phyloP scores from a whole-genome alignment of 1,140 invertebrate species.

The Solenopsis fugax region DNA sequence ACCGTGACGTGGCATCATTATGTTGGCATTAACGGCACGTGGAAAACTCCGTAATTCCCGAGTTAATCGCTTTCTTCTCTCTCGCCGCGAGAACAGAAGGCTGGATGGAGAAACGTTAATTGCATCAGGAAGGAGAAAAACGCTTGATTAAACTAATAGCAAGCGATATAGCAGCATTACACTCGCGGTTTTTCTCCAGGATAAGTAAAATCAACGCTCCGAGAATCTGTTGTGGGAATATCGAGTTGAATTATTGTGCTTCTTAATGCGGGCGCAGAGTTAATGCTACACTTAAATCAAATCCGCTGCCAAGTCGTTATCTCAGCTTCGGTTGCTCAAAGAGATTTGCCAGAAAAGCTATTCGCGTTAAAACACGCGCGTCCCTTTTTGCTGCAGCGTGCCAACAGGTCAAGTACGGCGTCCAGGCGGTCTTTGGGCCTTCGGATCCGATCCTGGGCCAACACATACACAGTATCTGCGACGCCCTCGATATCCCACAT shows the following conservation, averaged over 20 bases:
- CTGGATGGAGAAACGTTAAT: constrained; percentile 34
- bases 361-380: background rate
- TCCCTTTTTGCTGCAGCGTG: constrained; percentile 87
- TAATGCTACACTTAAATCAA: background rate
- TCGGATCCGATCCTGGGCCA: constrained; percentile 88
- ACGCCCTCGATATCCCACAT: constrained; percentile 91
- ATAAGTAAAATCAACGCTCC: constrained; percentile 16
- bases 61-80: constrained; percentile 51
- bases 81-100: background rate
- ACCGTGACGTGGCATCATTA: constrained; percentile 56
- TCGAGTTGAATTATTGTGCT: background rate
- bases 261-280: background rate
- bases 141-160: constrained; percentile 15
- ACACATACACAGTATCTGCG: constrained; percentile 91
- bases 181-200: background rate
- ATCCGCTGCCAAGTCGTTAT: background rate
- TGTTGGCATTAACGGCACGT: background rate
- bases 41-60: constrained; percentile 36
- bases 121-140: background rate
- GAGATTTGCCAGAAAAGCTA: background rate
- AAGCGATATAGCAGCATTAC: background rate
- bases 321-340: background rate
- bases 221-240: background rate
- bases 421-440: constrained; percentile 90
- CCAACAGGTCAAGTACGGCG: constrained; percentile 88